A percentile compares a stretch with the other conserved stretches of the same genome.
Conservation (phyloP, 1,140 invertebrate species). For the Eumaeus atala region DNA sequence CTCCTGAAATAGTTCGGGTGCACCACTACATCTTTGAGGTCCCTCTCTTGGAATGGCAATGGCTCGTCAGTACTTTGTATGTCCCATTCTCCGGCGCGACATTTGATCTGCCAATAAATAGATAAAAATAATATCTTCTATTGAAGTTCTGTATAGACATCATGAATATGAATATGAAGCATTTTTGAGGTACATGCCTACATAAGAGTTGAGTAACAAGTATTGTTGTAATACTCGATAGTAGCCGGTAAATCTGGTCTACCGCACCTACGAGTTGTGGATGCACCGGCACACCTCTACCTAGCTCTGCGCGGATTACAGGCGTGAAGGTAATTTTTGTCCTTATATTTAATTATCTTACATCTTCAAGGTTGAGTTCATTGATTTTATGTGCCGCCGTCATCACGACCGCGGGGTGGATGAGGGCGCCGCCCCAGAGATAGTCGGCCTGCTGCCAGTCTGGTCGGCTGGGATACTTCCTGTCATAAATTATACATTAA, state of each 20-base stretch:
- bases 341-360: too few relatives aligned
- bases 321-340: too few relatives aligned
- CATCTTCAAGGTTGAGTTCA: conserved; percentile 2
- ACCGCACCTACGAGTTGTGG: too few relatives aligned
- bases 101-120: conserved; percentile 20
- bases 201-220: too few relatives aligned
- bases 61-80: conserved; percentile 12
- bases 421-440: conserved; percentile 25
- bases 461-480: background rate
- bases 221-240: too few relatives aligned
- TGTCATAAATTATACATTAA: background rate
- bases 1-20: conserved; percentile 21
- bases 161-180: too few relatives aligned
- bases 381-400: conserved; percentile 26
- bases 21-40: conserved; percentile 17
- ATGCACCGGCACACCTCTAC: too few relatives aligned
- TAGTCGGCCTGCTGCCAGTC: conserved; percentile 18
- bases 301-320: too few relatives aligned
- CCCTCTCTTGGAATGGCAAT: conserved; percentile 21
- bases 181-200: too few relatives aligned
- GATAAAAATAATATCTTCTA: too few relatives aligned
- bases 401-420: conserved; percentile 28
- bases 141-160: too few relatives aligned
- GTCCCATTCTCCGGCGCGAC: conserved; percentile 27
- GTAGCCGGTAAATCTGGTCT: too few relatives aligned